phyloP scores from a whole-genome alignment of 2,888 invertebrate genomes.

The Phyllotreta cruciferae region DNA sequence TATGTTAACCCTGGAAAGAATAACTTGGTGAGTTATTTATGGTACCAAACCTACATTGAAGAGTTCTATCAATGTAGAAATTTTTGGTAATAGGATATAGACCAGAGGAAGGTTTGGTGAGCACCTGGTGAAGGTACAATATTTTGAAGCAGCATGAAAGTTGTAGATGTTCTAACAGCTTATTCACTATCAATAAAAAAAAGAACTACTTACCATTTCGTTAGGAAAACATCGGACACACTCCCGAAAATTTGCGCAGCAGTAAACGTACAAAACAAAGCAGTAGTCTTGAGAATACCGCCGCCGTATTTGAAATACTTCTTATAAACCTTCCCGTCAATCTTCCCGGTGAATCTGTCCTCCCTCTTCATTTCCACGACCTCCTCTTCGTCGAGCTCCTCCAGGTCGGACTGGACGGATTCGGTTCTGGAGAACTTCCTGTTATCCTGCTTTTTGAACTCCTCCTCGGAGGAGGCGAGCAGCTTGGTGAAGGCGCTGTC shows the following conservation, averaged over 20 bases:
- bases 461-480: slow-evolving; percentile 56
- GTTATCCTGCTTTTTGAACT: slow-evolving; percentile 31
- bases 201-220: slow-evolving; percentile 69
- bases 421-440: slow-evolving; percentile 61
- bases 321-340: slow-evolving; percentile 64
- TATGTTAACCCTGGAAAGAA: slow-evolving; percentile 41
- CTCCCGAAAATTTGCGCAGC: slow-evolving; percentile 65
- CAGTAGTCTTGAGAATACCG: slow-evolving; percentile 59
- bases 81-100: too few relatives aligned
- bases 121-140: too few relatives aligned
- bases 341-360: slow-evolving; percentile 67
- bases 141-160: too few relatives aligned
- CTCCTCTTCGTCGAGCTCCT: slow-evolving; percentile 20
- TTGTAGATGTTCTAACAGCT: too few relatives aligned
- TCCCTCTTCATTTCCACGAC: slow-evolving; percentile 62
- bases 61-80: too few relatives aligned
- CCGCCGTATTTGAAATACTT: slow-evolving; percentile 81
- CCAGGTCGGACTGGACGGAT: slow-evolving; percentile 28
- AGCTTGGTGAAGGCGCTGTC: slow-evolving; percentile 76
- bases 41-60: too few relatives aligned
- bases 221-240: slow-evolving; percentile 79
- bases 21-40: neutral
- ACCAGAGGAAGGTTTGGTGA: too few relatives aligned
- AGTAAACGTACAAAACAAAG: slow-evolving; percentile 62
- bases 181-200: too few relatives aligned